Percentiles rank a stretch among this genome's conserved stretches.
Evolutionary conservation across 2,113 vertebrate species (phyloP).

Genomic region (Agapornis roseicollis): DNA sequence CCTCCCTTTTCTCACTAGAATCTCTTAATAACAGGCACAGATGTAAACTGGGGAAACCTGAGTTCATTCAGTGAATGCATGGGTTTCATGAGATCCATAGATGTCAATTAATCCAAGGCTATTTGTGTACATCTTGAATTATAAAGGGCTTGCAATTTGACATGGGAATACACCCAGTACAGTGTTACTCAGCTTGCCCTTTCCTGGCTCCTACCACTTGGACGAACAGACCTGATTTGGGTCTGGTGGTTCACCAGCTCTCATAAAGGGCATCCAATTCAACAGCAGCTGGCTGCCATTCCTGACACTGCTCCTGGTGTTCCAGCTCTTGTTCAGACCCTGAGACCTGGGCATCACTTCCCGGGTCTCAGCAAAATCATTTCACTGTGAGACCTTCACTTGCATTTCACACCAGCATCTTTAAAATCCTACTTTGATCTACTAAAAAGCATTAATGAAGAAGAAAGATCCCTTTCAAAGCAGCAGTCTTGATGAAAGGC

Average conservation of each 20-base stretch:
- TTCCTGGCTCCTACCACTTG: accelerated
- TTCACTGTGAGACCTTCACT: neutral
- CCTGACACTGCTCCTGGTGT: neutral
- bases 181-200: accelerated
- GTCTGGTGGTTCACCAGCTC: neutral
- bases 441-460: neutral
- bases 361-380: neutral
- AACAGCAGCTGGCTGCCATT: no score
- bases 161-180: accelerated
- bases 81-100: neutral
- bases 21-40: neutral
- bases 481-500: neutral
- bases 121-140: neutral
- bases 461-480: neutral
- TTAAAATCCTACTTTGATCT: neutral
- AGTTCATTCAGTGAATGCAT: accelerated
- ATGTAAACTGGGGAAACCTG: neutral
- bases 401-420: neutral
- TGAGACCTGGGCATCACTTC: neutral
- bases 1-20: accelerated
- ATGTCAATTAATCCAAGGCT: neutral
- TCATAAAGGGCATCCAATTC: no score
- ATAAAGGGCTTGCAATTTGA: neutral
- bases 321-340: neutral
- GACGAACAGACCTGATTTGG: accelerated